Percentiles rank a stretch among this genome's conserved stretches.
Evolutionary conservation across 2,797 vertebrate genomes (phyloP).

Genomic region (Austrolebias charrua): DNA sequence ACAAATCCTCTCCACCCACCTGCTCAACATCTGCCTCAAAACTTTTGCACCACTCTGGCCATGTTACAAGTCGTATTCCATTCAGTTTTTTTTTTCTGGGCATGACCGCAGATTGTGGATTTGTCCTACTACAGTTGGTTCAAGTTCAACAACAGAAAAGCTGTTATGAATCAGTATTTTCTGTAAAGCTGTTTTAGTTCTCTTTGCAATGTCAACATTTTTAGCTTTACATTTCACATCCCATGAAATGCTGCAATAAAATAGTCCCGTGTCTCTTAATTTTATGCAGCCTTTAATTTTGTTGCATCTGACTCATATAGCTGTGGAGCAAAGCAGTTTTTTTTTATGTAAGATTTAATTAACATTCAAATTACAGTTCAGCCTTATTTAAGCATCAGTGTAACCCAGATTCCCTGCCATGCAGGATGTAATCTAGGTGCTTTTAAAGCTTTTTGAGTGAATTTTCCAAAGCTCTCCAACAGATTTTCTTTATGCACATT

Average conservation of each 20-base stretch:
- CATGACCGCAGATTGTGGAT: slow-evolving; percentile 5
- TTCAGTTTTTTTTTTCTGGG: slow-evolving; percentile 20
- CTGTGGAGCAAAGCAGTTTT: neutral
- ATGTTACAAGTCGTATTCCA: slow-evolving; percentile 32
- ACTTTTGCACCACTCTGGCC: slow-evolving; percentile 14
- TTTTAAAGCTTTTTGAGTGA: slow-evolving; percentile 50
- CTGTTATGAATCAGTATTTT: neutral
- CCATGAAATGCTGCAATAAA: too few species aligned
- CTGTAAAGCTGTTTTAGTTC: neutral
- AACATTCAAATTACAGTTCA: slow-evolving; percentile 2
- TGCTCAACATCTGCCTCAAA: slow-evolving; percentile 42
- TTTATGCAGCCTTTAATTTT: neutral
- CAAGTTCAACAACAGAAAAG: too few species aligned
- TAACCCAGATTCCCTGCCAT: slow-evolving; percentile 1
- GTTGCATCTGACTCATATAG: neutral
- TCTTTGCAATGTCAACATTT: neutral
- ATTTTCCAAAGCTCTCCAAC: slow-evolving; percentile 46
- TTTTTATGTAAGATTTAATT: neutral
- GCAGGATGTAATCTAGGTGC: slow-evolving; percentile 22
- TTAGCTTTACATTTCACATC: neutral
- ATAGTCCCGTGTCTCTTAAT: too few species aligned
- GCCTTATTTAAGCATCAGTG: neutral
- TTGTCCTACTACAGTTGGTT: neutral
- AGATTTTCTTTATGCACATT: slow-evolving; percentile 33
- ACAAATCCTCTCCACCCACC: slow-evolving; percentile 19